phyloP scores from a whole-genome alignment of 2,888 invertebrate species.

The Catonia carolina region DNA sequence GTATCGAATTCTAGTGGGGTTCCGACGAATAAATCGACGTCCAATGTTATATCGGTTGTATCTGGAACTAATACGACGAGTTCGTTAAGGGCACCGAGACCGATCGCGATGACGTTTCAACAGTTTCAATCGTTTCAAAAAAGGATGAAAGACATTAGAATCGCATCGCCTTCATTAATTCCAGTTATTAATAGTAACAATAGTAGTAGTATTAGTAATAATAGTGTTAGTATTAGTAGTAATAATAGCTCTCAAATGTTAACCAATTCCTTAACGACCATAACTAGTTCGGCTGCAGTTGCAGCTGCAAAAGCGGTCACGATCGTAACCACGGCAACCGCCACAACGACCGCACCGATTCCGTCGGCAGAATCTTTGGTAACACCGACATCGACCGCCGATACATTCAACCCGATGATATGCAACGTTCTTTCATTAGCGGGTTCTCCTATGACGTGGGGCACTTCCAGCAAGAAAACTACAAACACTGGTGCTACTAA shows the following conservation, averaged over 20 bases:
- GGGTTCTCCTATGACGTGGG: not conserved
- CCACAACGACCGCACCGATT: not conserved
- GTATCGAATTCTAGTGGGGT: not conserved
- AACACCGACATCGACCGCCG: not conserved
- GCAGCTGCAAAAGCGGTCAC: not conserved
- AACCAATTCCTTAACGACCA: not conserved
- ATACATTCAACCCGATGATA: slow-evolving; percentile 40
- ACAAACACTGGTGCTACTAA: not conserved
- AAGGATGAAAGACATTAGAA: too few relatives aligned
- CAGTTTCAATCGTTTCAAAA: not conserved
- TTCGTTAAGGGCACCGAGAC: not conserved
- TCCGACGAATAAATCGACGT: not conserved
- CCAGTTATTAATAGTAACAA: too few relatives aligned
- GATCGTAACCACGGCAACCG: not conserved
- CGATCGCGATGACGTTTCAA: slow-evolving; percentile 12
- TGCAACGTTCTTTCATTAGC: slow-evolving; percentile 41
- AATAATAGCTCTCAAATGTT: not conserved
- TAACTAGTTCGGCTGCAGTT: not conserved
- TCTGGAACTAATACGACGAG: too few relatives aligned
- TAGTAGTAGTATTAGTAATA: too few relatives aligned
- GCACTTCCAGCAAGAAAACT: not conserved
- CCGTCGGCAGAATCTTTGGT: not conserved
- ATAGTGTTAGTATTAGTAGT: too few relatives aligned
- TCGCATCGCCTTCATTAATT: too few relatives aligned
- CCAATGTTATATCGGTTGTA: not conserved